Conservation (phyloP, 2,113 vertebrate species). For the Dasyprocta punctata region DNA sequence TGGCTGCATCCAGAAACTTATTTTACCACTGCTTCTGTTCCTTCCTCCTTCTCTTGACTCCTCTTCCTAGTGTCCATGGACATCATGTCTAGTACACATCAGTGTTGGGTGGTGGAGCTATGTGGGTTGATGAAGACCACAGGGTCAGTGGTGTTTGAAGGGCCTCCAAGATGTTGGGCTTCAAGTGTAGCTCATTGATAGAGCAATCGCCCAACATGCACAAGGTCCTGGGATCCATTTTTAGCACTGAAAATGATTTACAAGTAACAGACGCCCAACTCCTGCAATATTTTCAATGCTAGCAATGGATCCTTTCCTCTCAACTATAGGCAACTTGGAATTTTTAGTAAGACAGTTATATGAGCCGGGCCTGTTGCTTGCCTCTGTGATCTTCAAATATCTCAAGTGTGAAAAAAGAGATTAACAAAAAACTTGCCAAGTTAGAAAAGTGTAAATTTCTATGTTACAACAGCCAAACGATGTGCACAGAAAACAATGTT, state of each 20-base stretch:
- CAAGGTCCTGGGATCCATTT: neutral
- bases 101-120: no score
- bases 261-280: neutral
- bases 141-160: no score
- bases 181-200: neutral
- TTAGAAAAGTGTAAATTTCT: neutral
- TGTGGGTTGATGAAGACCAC: no score
- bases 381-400: neutral
- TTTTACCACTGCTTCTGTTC: neutral
- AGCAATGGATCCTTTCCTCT: neutral
- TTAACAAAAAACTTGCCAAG: neutral
- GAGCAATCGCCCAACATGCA: neutral
- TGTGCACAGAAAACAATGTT: neutral
- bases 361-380: neutral
- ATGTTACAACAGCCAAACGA: neutral
- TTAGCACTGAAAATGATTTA: neutral
- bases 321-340: fast-evolving
- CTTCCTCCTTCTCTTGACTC: neutral
- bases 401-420: neutral
- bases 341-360: neutral
- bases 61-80: neutral
- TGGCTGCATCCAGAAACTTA: neutral
- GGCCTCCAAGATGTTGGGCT: neutral
- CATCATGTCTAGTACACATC: neutral
- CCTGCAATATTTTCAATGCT: neutral